A percentile compares a stretch with the other conserved stretches of the same genome.
These are phyloP conservation scores for Telenomus remus DNA, from an alignment of 1,140 invertebrate species.

Conservation along the genomic window DNA sequence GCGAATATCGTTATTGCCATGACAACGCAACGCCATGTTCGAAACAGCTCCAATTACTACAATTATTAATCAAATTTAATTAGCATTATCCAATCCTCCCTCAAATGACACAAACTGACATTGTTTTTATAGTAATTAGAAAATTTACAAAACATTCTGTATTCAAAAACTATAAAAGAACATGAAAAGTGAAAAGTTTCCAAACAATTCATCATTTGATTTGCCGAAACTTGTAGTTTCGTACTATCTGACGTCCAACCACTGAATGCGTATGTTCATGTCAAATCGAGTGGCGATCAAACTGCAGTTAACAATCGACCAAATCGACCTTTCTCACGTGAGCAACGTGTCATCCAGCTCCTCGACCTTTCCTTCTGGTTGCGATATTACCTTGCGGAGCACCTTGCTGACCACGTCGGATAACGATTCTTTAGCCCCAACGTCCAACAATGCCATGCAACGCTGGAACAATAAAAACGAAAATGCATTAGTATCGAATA, in stretches of 20 bases:
- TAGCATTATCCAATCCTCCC: constrained; percentile 9
- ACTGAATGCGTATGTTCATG: too few species aligned
- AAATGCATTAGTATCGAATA: not conserved
- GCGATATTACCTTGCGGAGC: constrained; percentile 82
- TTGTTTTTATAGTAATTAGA: too few species aligned
- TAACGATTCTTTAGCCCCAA: constrained; percentile 90
- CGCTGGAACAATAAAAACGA: constrained; percentile 78
- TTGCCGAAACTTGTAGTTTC: constrained; percentile 13
- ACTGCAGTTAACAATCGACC: constrained; percentile 24
- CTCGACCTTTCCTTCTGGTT: constrained; percentile 89
- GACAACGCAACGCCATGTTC: constrained; percentile 16
- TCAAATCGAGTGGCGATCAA: not conserved
- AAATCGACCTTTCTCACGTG: constrained; percentile 77
- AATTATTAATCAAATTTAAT: constrained; percentile 1
- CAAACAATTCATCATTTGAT: not conserved
- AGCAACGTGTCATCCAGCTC: constrained; percentile 94
- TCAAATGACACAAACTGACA: too few species aligned
- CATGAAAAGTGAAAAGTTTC: too few species aligned
- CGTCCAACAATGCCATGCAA: constrained; percentile 85
- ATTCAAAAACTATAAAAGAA: too few species aligned
- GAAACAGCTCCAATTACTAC: constrained; percentile 27
- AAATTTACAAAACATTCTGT: constrained; percentile 27
- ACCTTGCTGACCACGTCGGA: constrained; percentile 91
- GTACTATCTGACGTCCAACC: constrained; percentile 34
- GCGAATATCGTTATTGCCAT: constrained; percentile 33